Conservation (phyloP, 2,113 vertebrate genomes). For the Sterrhoptilus dennistouni region DNA sequence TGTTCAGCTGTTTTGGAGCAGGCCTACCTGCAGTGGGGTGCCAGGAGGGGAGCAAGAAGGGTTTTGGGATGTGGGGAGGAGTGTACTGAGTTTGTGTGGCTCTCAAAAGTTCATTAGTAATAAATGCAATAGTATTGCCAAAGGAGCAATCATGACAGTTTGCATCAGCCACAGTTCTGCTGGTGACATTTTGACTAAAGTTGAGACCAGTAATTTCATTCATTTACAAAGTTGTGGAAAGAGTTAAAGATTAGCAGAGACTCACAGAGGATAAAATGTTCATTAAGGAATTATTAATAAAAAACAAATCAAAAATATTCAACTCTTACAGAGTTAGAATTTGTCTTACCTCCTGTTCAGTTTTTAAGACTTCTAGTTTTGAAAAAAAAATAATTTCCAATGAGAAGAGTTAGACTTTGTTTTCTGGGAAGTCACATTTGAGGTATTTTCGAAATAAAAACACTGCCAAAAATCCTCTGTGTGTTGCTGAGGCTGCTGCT, state of each 20-base stretch:
- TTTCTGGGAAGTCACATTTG: not conserved
- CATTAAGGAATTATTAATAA: not conserved
- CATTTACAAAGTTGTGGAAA: slow-evolving; percentile 69
- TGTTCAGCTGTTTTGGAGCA: not conserved
- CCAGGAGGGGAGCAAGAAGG: not conserved
- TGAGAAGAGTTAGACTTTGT: not conserved
- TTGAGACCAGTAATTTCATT: slow-evolving; percentile 75
- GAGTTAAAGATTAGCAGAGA: not conserved
- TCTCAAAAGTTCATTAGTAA: not conserved
- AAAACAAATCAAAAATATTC: not conserved
- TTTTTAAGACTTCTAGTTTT: not conserved
- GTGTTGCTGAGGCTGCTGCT: not conserved
- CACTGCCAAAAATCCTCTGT: not conserved
- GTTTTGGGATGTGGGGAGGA: not conserved
- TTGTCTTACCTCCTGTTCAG: not conserved
- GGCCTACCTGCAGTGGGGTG: not conserved
- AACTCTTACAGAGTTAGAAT: not conserved
- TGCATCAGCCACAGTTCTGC: not conserved
- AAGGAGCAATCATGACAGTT: not conserved
- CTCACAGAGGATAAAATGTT: not conserved
- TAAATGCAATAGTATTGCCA: not conserved
- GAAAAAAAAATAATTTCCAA: not conserved
- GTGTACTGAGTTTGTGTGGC: not conserved
- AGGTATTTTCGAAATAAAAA: not conserved
- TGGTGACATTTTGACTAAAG: slow-evolving; percentile 54